Conservation (phyloP, 2,797 vertebrate genomes). For the Hydrolagus colliei region DNA sequence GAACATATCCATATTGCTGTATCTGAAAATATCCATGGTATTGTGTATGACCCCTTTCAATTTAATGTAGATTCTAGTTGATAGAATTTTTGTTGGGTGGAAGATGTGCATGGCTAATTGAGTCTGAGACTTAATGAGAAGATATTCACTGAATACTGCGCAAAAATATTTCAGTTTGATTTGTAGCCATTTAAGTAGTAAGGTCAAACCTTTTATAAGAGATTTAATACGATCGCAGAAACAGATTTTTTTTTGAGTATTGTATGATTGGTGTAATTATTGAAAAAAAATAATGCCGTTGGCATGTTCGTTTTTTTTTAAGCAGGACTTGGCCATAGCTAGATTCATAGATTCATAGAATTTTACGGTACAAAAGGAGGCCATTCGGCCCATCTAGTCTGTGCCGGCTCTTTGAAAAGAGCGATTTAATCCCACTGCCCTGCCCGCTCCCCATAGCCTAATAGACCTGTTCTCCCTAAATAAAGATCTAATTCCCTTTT, state of each 20-base stretch:
- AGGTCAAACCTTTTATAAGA: neutral
- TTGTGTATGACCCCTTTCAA: neutral
- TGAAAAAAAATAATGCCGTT: neutral
- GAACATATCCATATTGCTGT: neutral
- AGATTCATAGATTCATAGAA: no score
- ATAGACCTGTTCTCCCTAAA: no score
- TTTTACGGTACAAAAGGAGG: no score
- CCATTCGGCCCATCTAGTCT: no score
- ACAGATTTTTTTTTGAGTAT: neutral
- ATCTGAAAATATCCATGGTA: neutral
- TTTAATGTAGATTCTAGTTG: neutral
- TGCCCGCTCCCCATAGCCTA: no score
- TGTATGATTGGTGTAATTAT: neutral
- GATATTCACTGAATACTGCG: neutral
- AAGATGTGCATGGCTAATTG: neutral
- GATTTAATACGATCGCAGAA: neutral
- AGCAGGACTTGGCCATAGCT: no score
- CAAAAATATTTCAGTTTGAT: neutral
- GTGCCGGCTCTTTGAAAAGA: no score
- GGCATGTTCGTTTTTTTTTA: neutral
- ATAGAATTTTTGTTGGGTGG: neutral
- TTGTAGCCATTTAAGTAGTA: neutral
- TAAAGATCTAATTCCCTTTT: no score
- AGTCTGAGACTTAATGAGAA: slow-evolving; percentile 15
- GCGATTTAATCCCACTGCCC: no score